A percentile compares a stretch with the other conserved stretches of the same genome.
phyloP scores from a whole-genome alignment of 2,113 vertebrate genomes.

The Perca flavescens region DNA sequence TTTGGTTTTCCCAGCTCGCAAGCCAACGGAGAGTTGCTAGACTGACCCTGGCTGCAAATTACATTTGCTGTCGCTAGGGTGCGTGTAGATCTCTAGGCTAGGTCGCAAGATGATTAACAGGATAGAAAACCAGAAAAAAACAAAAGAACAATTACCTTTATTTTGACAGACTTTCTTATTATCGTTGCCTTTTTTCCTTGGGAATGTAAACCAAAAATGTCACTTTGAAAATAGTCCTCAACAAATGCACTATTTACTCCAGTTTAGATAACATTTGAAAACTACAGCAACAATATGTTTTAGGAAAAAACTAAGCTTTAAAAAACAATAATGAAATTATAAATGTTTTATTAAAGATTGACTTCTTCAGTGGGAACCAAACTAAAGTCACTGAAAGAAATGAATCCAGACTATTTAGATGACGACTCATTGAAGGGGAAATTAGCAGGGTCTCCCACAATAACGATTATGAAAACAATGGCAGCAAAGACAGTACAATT shows the following conservation, averaged over 20 bases:
- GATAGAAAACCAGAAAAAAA: background rate
- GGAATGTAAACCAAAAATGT: too few relatives aligned
- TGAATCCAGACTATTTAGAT: background rate
- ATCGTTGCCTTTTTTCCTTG: too few relatives aligned
- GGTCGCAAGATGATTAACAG: background rate
- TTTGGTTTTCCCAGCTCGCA: too few relatives aligned
- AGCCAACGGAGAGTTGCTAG: too few relatives aligned
- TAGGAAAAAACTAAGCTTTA: background rate
- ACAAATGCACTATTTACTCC: too few relatives aligned
- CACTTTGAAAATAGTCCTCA: too few relatives aligned
- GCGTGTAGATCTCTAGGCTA: too few relatives aligned
- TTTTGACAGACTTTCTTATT: background rate
- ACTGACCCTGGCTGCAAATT: too few relatives aligned
- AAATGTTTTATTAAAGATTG: too few relatives aligned
- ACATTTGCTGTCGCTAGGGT: too few relatives aligned
- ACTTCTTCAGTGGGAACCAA: background rate
- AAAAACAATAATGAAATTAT: too few relatives aligned
- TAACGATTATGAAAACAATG: background rate
- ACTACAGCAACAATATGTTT: background rate
- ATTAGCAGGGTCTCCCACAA: background rate
- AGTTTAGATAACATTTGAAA: too few relatives aligned
- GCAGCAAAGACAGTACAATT: background rate
- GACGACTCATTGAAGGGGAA: background rate
- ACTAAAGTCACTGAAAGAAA: background rate
- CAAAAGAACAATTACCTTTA: background rate